Evolutionary conservation across 1,140 invertebrate genomes (phyloP).

Genomic region (Drosophila willistoni): DNA sequence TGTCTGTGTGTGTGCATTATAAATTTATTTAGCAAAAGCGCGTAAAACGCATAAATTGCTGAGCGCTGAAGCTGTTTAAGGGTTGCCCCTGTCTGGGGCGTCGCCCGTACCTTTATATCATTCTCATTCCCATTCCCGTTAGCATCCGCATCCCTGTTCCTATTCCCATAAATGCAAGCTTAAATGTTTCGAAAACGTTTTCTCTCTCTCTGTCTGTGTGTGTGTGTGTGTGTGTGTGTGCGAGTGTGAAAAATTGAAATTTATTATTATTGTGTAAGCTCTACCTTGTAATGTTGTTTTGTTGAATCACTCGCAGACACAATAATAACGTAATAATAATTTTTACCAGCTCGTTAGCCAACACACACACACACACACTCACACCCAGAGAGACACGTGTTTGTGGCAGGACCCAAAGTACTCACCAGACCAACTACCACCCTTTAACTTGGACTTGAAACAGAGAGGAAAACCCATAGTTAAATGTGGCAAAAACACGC

Average conservation of each 20-base stretch:
- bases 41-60: slow-evolving; percentile 73
- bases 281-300: slow-evolving; percentile 49
- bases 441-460: slow-evolving; percentile 9
- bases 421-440: neutral
- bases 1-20: slow-evolving; percentile 51
- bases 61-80: slow-evolving; percentile 66
- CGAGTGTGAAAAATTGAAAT: slow-evolving; percentile 59
- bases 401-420: slow-evolving; percentile 1
- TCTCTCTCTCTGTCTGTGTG: slow-evolving; percentile 1
- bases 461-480: neutral
- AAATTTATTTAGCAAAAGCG: slow-evolving; percentile 78
- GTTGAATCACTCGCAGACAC: slow-evolving; percentile 68
- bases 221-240: slow-evolving; percentile 31
- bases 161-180: slow-evolving; percentile 65
- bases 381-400: neutral
- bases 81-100: slow-evolving; percentile 31
- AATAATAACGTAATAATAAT: slow-evolving; percentile 82
- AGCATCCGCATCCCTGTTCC: neutral
- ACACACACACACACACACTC: slow-evolving; percentile 6
- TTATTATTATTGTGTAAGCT: slow-evolving; percentile 55
- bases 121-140: neutral
- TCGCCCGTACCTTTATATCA: slow-evolving; percentile 38
- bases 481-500: slow-evolving; percentile 7
- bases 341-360: slow-evolving; percentile 79
- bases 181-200: slow-evolving; percentile 71